A percentile compares a stretch with the other conserved stretches of the same genome.
Conservation (phyloP, 2,888 invertebrate genomes). For the Mongoloraphidia duomilia region DNA sequence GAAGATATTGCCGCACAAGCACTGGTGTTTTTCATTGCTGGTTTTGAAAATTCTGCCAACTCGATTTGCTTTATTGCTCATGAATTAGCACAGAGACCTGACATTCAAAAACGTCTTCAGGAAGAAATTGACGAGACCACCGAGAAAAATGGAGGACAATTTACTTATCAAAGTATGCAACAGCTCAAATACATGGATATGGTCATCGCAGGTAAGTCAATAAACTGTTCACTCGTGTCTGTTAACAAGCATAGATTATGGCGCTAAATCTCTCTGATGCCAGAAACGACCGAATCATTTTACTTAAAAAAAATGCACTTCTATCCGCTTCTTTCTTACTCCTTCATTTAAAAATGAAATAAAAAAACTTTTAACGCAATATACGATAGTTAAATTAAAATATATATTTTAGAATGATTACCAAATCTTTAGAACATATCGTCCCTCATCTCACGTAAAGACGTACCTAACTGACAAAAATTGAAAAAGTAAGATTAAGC, state of each 20-base stretch:
- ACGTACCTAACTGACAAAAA: too few species aligned
- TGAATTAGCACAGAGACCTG: constrained; percentile 19
- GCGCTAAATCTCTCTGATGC: background rate
- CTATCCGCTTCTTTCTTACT: too few species aligned
- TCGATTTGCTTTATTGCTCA: constrained; percentile 18
- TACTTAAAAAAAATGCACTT: background rate
- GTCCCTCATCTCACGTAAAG: too few species aligned
- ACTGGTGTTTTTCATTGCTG: constrained; percentile 22
- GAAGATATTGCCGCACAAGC: constrained; percentile 34
- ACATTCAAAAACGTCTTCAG: constrained; percentile 19
- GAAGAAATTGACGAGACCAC: constrained; percentile 22
- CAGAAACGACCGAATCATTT: background rate
- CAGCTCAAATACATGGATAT: constrained; percentile 24
- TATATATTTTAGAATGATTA: too few species aligned
- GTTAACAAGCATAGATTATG: background rate
- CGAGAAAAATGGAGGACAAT: constrained; percentile 9
- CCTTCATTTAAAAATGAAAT: too few species aligned
- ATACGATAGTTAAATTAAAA: too few species aligned
- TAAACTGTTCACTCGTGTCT: background rate
- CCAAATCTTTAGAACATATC: too few species aligned
- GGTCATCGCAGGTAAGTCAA: constrained; percentile 32
- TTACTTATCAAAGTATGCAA: constrained; percentile 13
- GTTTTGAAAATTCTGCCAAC: constrained; percentile 21
- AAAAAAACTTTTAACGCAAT: too few species aligned
- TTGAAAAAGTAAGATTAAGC: too few species aligned